phyloP scores from a whole-genome alignment of 2,113 vertebrate genomes.

The Heterochromis multidens region DNA sequence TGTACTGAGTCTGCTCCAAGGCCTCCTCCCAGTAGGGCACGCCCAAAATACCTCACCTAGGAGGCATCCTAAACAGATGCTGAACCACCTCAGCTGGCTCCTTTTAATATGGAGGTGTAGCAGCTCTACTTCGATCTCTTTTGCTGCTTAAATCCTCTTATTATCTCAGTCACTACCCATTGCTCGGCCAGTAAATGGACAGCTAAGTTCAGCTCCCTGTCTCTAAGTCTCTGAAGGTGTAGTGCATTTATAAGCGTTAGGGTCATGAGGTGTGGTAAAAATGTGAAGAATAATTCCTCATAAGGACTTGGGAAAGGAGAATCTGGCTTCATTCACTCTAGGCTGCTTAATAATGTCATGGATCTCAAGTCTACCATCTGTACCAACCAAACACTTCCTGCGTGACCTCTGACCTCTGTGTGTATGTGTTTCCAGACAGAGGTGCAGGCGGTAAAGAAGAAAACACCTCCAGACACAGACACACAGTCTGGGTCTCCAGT shows the following conservation, averaged over 20 bases:
- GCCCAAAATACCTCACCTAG: neutral
- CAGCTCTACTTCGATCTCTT: neutral
- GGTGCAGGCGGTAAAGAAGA: conserved; percentile 16
- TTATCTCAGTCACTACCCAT: neutral
- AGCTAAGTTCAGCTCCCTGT: neutral
- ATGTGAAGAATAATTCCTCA: neutral
- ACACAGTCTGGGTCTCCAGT: conserved; percentile 23
- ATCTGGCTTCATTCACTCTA: neutral
- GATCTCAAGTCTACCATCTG: neutral
- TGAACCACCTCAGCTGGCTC: neutral
- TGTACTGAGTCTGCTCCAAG: neutral
- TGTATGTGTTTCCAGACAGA: neutral
- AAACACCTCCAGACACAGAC: conserved; percentile 23
- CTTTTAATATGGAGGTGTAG: neutral
- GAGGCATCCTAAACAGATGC: neutral
- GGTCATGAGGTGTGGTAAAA: neutral
- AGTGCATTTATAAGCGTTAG: neutral
- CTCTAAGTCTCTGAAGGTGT: neutral
- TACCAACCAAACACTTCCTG: neutral
- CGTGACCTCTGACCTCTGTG: conserved; percentile 12
- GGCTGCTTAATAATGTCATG: neutral
- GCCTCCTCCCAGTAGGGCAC: neutral
- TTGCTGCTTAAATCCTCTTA: neutral
- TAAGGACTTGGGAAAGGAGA: neutral
- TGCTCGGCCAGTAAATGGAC: neutral